These are phyloP conservation scores for Protaetia brevitarsis DNA, from an alignment of 1,140 invertebrate genomes.

Conservation along the genomic window DNA sequence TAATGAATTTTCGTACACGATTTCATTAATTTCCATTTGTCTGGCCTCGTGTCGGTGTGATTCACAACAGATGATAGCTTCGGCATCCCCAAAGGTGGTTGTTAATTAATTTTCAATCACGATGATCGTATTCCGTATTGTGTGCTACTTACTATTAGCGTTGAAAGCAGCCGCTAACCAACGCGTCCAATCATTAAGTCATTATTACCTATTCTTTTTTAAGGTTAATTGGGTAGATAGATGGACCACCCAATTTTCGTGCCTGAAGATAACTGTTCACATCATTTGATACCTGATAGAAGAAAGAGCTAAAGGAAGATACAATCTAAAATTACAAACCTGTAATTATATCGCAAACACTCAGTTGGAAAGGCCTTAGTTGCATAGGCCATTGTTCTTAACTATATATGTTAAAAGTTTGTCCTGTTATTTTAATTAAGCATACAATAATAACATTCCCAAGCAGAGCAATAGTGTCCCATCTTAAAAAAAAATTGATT, in stretches of 20 bases:
- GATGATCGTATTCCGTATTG: constrained; percentile 12
- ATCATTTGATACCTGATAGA: no score
- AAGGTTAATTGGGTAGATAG: background rate
- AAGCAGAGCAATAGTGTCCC: no score
- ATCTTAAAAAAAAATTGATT: no score
- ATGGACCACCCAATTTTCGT: background rate
- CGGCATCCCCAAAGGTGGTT: constrained; percentile 15
- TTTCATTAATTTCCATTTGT: constrained; percentile 43
- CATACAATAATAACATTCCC: no score
- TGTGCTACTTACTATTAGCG: constrained; percentile 6
- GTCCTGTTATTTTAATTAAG: no score
- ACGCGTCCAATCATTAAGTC: background rate
- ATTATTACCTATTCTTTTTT: constrained; percentile 1
- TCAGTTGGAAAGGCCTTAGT: no score
- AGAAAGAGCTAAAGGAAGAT: no score
- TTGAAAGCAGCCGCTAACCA: background rate
- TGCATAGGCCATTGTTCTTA: no score
- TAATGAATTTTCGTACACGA: constrained; percentile 36
- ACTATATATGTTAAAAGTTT: no score
- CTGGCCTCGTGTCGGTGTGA: constrained; percentile 33
- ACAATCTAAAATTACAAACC: no score
- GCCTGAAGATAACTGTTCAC: no score
- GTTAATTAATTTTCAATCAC: constrained; percentile 34
- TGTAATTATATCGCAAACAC: no score
- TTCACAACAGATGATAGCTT: constrained; percentile 28